A percentile compares a stretch with the other conserved stretches of the same genome.
Conservation (phyloP, 2,113 vertebrate species). For the Entomyzon cyanotis region DNA sequence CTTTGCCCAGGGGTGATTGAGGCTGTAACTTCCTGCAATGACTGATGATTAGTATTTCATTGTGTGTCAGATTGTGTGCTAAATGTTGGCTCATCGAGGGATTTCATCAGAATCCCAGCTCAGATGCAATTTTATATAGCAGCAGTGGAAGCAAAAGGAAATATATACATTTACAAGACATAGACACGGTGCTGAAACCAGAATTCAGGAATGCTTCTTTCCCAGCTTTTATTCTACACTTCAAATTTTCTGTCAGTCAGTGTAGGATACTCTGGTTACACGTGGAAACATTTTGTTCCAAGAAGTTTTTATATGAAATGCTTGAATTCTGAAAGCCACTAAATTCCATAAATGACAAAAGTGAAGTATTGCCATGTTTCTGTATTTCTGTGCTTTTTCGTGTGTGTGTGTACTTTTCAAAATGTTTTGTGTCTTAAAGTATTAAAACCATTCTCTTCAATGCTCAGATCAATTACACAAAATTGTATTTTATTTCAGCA, state of each 20-base stretch:
- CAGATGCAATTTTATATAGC: neutral
- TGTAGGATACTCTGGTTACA: neutral
- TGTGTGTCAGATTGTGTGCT: neutral
- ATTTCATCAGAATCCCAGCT: neutral
- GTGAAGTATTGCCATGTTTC: neutral
- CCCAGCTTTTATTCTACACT: neutral
- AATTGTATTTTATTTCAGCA: neutral
- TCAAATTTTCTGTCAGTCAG: neutral
- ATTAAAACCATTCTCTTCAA: neutral
- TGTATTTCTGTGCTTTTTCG: neutral
- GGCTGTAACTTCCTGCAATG: neutral
- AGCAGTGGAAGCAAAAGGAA: neutral
- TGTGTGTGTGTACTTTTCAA: neutral
- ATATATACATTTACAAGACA: fast-evolving
- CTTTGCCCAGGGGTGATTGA: neutral
- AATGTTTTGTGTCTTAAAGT: neutral
- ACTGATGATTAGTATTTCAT: neutral
- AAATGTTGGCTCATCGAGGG: neutral
- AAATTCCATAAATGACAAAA: neutral
- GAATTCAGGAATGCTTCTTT: neutral
- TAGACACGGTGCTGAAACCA: neutral
- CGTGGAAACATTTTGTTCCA: neutral
- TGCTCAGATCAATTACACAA: neutral
- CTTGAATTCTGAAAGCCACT: neutral
- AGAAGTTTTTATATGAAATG: neutral